phyloP scores from a whole-genome alignment of 2,888 invertebrate genomes.

The Amblyteles armatorius region DNA sequence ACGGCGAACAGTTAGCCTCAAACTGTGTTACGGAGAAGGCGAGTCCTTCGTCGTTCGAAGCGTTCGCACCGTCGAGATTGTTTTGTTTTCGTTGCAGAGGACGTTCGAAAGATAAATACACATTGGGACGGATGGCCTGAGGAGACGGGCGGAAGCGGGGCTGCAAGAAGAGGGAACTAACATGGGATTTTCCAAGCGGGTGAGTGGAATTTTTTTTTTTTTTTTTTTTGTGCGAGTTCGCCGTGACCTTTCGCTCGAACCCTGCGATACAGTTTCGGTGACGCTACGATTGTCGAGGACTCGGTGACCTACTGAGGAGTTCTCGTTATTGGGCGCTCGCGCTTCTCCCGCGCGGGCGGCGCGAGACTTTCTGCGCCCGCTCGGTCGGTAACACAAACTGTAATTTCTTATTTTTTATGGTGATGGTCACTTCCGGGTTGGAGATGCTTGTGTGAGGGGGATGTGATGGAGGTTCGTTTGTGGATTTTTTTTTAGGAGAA shows the following conservation, averaged over 20 bases:
- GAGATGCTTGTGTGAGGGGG: no score
- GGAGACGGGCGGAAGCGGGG: no score
- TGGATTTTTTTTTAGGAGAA: not conserved
- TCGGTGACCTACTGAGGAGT: not conserved
- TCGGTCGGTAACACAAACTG: no score
- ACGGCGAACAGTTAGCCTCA: constrained; percentile 72
- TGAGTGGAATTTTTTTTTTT: constrained; percentile 60
- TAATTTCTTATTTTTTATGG: no score
- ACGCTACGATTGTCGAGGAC: not conserved
- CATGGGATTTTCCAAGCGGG: constrained; percentile 71
- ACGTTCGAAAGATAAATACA: not conserved
- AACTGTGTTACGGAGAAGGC: constrained; percentile 44
- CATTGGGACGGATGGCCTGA: constrained; percentile 19
- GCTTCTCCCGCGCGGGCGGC: no score
- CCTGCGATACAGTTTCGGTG: not conserved
- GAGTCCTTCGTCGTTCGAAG: not conserved
- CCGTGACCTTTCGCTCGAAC: not conserved
- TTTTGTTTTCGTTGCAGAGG: not conserved
- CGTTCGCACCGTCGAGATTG: not conserved
- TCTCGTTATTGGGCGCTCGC: not conserved
- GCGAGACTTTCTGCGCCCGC: no score
- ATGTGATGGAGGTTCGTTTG: no score
- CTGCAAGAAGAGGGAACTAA: constrained; percentile 1
- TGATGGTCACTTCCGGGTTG: no score
- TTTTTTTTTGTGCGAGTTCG: not conserved